A percentile compares a stretch with the other conserved stretches of the same genome.
Evolutionary conservation across 2,113 vertebrate species (phyloP).

Genomic region (Blennius ocellaris): DNA sequence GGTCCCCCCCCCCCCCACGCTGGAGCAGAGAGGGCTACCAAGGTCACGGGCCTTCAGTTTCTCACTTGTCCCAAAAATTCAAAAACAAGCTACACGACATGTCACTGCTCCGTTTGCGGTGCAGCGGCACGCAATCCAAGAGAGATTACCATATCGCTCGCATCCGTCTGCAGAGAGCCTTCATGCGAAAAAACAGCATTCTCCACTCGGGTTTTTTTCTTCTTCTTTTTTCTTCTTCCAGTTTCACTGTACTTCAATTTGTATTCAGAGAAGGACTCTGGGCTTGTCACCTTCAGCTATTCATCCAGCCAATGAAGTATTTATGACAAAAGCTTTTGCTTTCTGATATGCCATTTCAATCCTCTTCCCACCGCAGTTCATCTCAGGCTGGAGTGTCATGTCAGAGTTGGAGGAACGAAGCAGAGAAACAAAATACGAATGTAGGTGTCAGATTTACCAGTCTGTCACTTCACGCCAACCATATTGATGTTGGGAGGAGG

Average conservation of each 20-base stretch:
- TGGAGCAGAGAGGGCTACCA: constrained; percentile 37
- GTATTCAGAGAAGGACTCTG: constrained; percentile 63
- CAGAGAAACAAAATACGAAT: constrained; percentile 35
- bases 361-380: constrained; percentile 30
- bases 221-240: constrained; percentile 1
- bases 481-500: constrained; percentile 18
- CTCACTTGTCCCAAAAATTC: constrained; percentile 65
- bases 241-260: constrained; percentile 65
- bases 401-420: constrained; percentile 57
- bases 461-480: constrained; percentile 32
- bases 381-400: constrained; percentile 24
- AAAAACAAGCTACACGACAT: constrained; percentile 58
- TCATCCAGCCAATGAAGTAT: constrained; percentile 73
- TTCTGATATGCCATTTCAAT: constrained; percentile 54
- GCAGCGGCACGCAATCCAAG: constrained; percentile 54
- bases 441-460: constrained; percentile 38
- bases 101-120: constrained; percentile 51
- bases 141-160: constrained; percentile 63
- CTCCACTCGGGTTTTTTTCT: constrained; percentile 62
- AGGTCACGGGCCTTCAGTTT: constrained; percentile 63
- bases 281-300: constrained; percentile 69
- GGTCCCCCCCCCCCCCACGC: background rate
- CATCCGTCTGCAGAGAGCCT: constrained; percentile 60
- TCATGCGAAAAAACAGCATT: constrained; percentile 75
- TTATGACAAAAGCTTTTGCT: constrained; percentile 68